These are phyloP conservation scores for Metellina segmentata DNA, from an alignment of 2,888 invertebrate species.

Conservation along the genomic window DNA sequence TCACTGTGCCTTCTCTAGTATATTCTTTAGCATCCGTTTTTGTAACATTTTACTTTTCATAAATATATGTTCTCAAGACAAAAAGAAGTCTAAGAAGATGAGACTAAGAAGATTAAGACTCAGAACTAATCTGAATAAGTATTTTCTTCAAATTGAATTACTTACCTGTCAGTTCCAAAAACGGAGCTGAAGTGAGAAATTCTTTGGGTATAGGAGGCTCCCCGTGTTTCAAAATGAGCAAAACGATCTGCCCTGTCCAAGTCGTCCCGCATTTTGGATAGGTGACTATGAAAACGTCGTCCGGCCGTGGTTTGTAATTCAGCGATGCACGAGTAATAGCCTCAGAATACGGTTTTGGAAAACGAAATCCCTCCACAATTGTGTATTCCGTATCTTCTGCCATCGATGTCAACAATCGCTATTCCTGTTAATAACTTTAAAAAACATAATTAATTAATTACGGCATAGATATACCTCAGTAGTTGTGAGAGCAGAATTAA, in stretches of 20 bases:
- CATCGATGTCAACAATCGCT: no score
- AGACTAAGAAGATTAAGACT: no score
- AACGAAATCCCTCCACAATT: slow-evolving; percentile 41
- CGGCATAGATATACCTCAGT: no score
- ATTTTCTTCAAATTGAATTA: neutral
- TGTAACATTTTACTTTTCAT: no score
- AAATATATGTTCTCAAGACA: no score
- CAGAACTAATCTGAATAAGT: no score
- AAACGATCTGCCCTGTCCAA: slow-evolving; percentile 68
- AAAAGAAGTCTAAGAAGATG: no score
- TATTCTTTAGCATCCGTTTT: no score
- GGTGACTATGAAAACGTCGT: slow-evolving; percentile 65
- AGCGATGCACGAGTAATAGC: slow-evolving; percentile 28
- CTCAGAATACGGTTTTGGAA: slow-evolving; percentile 26
- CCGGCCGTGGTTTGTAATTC: slow-evolving; percentile 54
- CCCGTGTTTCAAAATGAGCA: slow-evolving; percentile 36
- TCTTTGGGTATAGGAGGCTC: neutral
- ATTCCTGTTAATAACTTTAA: no score
- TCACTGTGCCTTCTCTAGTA: no score
- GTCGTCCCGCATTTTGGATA: slow-evolving; percentile 76
- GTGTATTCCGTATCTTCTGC: neutral
- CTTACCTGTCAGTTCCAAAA: slow-evolving; percentile 60
- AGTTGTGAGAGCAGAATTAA: no score
- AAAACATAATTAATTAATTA: no score
- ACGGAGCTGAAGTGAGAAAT: slow-evolving; percentile 21